Conservation (phyloP, 92 coral and sea anemone species). For the Hydrozoanthus gracilis region DNA sequence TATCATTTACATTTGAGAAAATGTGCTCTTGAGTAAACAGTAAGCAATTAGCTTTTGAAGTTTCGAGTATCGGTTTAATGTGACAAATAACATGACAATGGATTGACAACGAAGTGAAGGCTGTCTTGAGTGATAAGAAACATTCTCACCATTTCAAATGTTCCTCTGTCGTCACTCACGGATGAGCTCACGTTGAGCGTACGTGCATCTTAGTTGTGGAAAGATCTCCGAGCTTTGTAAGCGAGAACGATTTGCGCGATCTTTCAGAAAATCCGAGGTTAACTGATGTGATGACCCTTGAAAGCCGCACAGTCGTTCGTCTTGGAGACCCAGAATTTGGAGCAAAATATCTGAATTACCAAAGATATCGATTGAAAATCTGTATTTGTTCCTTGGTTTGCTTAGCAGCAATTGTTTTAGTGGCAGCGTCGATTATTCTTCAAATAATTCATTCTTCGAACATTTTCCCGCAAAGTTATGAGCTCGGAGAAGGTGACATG, state of each 20-base stretch:
- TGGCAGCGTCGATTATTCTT: constrained; percentile 69
- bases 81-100: constrained; percentile 7
- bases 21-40: constrained; percentile 7
- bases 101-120: constrained; percentile 43
- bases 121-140: constrained; percentile 23
- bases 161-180: constrained; percentile 41
- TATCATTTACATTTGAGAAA: constrained; percentile 27
- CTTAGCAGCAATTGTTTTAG: constrained; percentile 57
- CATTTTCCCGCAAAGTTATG: constrained; percentile 71
- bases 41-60: constrained; percentile 32
- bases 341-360: constrained; percentile 51
- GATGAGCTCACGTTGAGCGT: background rate
- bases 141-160: constrained; percentile 37
- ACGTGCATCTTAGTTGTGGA: background rate
- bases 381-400: constrained; percentile 72
- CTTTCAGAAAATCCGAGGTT: background rate
- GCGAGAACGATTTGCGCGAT: constrained; percentile 22
- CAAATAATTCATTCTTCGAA: constrained; percentile 78
- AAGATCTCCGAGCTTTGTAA: constrained; percentile 1
- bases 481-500: constrained; percentile 84
- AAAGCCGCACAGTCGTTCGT: constrained; percentile 23
- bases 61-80: constrained; percentile 35
- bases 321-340: constrained; percentile 39
- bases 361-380: constrained; percentile 75
- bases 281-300: constrained; percentile 39